A percentile compares a stretch with the other conserved stretches of the same genome.
Evolutionary conservation across 2,888 invertebrate species (phyloP).

Genomic region (Andrena marginata): DNA sequence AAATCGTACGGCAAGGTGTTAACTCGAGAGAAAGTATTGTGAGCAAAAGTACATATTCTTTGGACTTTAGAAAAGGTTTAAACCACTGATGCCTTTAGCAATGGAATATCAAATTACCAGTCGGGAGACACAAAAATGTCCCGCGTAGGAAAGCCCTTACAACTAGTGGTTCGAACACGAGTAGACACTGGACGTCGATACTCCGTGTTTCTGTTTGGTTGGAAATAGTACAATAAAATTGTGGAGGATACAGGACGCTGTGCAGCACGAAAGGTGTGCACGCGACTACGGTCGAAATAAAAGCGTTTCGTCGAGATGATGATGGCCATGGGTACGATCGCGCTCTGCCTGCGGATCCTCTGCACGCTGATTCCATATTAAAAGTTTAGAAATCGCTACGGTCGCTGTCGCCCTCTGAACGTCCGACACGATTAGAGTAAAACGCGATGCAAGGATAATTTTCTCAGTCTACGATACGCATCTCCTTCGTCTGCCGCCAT

Average conservation of each 20-base stretch:
- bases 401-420: conserved; percentile 10
- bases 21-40: too few relatives aligned
- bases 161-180: background rate
- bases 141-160: too few relatives aligned
- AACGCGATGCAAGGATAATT: conserved; percentile 25
- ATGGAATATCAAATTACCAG: too few relatives aligned
- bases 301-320: conserved; percentile 1
- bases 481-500: conserved; percentile 2
- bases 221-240: background rate
- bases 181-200: background rate
- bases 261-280: background rate
- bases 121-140: too few relatives aligned
- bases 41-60: too few relatives aligned
- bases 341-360: conserved; percentile 2
- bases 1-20: too few relatives aligned
- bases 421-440: conserved; percentile 9
- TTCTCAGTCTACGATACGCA: conserved; percentile 20
- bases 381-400: conserved; percentile 32
- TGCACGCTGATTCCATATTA: conserved; percentile 18
- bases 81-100: too few relatives aligned
- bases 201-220: background rate
- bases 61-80: too few relatives aligned
- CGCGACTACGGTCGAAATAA: background rate
- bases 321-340: conserved; percentile 6
- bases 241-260: background rate